Percentiles rank a stretch among this genome's conserved stretches.
These are phyloP conservation scores for Paratrypauchen microcephalus DNA, from an alignment of 2,797 vertebrate species.

Conservation along the genomic window DNA sequence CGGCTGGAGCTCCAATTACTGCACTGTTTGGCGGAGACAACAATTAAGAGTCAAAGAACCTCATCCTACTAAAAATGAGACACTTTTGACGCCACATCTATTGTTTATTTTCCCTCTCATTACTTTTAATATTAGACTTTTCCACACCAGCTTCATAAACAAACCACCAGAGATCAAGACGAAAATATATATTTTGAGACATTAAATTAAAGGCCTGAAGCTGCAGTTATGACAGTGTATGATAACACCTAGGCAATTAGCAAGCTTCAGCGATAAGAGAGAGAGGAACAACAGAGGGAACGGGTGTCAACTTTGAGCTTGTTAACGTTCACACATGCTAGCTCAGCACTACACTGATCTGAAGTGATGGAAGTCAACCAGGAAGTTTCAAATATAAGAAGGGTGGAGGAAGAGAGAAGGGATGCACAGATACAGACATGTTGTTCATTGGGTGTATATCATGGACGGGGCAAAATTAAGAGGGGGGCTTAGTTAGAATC, in stretches of 20 bases:
- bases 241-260: constrained; percentile 51
- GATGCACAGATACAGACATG: constrained; percentile 25
- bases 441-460: constrained; percentile 43
- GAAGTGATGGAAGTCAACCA: constrained; percentile 28
- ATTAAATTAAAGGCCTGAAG: constrained; percentile 31
- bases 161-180: constrained; percentile 7
- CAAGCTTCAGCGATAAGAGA: constrained; percentile 38
- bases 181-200: constrained; percentile 24
- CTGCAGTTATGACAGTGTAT: constrained; percentile 42
- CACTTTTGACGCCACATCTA: neutral
- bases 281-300: constrained; percentile 46
- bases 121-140: constrained; percentile 28
- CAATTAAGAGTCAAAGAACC: neutral
- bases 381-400: constrained; percentile 14
- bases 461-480: constrained; percentile 25
- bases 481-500: constrained; percentile 29
- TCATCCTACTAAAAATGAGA: neutral
- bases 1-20: neutral
- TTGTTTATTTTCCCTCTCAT: constrained; percentile 3
- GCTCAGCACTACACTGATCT: constrained; percentile 35
- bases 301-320: constrained; percentile 50
- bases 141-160: constrained; percentile 18
- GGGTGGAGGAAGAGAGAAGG: constrained; percentile 17
- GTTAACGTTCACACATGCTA: constrained; percentile 49
- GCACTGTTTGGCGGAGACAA: neutral